Conservation (phyloP, 2,113 vertebrate genomes). For the Pitta sordida region DNA sequence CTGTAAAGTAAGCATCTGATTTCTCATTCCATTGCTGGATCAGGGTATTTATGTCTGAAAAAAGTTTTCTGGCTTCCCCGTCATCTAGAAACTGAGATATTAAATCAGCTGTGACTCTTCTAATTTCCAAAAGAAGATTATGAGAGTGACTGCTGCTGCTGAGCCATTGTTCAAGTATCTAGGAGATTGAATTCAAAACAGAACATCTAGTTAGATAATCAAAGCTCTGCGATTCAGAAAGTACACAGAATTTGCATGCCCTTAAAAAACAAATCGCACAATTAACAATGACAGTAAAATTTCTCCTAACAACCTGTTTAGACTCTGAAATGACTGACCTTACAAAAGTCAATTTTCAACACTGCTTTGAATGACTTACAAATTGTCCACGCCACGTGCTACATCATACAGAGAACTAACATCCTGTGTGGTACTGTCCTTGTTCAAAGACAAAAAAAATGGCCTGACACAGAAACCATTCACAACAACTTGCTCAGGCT, state of each 20-base stretch:
- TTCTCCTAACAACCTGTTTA: not conserved
- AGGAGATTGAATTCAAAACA: not conserved
- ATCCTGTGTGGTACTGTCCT: not conserved
- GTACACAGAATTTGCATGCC: not conserved
- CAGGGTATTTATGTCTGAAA: not conserved
- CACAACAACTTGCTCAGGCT: not conserved
- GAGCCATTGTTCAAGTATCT: slow-evolving; percentile 57
- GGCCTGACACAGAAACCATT: not conserved
- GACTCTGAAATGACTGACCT: not conserved
- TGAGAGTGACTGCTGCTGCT: not conserved
- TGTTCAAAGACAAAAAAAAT: not conserved
- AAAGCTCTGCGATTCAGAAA: not conserved
- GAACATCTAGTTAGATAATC: not conserved
- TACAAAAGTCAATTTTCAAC: not conserved
- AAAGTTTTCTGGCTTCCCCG: not conserved
- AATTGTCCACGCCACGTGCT: not conserved
- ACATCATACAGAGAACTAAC: not conserved
- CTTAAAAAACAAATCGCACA: not conserved
- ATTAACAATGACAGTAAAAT: not conserved
- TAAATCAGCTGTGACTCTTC: not conserved
- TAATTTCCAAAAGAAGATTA: not conserved
- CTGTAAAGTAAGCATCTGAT: not conserved
- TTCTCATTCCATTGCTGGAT: slow-evolving; percentile 27
- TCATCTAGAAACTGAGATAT: not conserved
- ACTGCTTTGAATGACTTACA: not conserved